A percentile compares a stretch with the other conserved stretches of the same genome.
Conservation (phyloP, 2,888 invertebrate genomes). For the Drosophila quasianomalipes region DNA sequence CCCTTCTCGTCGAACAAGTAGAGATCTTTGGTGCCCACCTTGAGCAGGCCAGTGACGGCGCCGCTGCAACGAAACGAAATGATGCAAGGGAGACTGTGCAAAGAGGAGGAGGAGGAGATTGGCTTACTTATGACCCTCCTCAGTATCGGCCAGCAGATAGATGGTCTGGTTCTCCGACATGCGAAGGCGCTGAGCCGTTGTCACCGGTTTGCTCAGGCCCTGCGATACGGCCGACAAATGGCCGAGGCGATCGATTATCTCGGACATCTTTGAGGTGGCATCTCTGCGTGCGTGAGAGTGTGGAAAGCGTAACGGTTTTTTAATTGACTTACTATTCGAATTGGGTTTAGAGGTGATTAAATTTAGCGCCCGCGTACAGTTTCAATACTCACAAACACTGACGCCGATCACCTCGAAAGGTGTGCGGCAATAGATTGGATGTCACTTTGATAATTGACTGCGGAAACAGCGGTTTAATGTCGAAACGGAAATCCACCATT, state of each 20-base stretch:
- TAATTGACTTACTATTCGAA: constrained; percentile 34
- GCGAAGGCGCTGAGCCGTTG: constrained; percentile 89
- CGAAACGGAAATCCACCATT: constrained; percentile 87
- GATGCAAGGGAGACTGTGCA: neutral
- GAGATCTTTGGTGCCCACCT: constrained; percentile 95
- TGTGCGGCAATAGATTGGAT: constrained; percentile 86
- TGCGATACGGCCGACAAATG: constrained; percentile 91
- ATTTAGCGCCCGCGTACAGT: constrained; percentile 61
- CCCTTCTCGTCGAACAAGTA: constrained; percentile 92
- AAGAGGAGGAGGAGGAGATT: no score
- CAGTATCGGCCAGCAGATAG: constrained; percentile 83
- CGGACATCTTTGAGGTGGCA: constrained; percentile 87
- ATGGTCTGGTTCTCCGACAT: constrained; percentile 86
- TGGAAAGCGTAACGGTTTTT: constrained; percentile 63
- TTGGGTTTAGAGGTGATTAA: constrained; percentile 6
- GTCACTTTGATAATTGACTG: constrained; percentile 86
- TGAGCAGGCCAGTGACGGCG: constrained; percentile 93
- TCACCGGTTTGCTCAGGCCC: constrained; percentile 90
- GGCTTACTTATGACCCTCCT: constrained; percentile 87
- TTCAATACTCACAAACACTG: constrained; percentile 86
- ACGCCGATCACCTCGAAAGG: constrained; percentile 86
- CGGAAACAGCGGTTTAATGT: constrained; percentile 86
- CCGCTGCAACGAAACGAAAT: constrained; percentile 86
- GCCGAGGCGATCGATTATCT: constrained; percentile 90
- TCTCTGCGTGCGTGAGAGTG: constrained; percentile 86